These are phyloP conservation scores for Sanderia malayensis DNA, from an alignment of 30 jellyfish, hydroid and myxozoan species.

Conservation along the genomic window DNA sequence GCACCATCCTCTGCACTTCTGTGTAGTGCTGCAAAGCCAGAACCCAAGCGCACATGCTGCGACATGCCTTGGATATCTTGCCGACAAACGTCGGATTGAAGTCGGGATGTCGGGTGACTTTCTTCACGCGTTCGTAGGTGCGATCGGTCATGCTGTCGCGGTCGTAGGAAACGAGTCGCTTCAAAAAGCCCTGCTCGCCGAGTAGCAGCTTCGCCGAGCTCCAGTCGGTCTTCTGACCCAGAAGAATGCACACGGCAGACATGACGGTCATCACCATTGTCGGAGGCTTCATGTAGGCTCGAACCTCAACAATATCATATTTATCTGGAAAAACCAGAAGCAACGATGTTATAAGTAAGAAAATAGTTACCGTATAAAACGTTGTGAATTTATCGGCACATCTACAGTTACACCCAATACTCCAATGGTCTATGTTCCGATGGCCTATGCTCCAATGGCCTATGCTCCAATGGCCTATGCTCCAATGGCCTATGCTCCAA, in stretches of 20 bases:
- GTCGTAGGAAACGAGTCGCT: constrained; percentile 64
- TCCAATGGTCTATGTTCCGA: too few species aligned
- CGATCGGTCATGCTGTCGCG: constrained; percentile 70
- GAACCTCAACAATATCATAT: constrained; percentile 82
- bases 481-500: too few species aligned
- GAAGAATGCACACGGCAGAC: constrained; percentile 92
- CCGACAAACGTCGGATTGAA: constrained; percentile 90
- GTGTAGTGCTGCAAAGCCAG: constrained; percentile 87
- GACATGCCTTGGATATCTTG: constrained; percentile 85
- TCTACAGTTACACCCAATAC: too few species aligned
- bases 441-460: too few species aligned
- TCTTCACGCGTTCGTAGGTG: constrained; percentile 66
- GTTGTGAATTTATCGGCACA: too few species aligned
- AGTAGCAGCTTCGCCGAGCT: constrained; percentile 73
- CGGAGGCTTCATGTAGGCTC: constrained; percentile 90
- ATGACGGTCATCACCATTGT: constrained; percentile 91
- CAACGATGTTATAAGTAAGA: too few species aligned
- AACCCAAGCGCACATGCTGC: constrained; percentile 95
- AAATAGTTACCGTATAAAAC: too few species aligned
- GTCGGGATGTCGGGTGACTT: constrained; percentile 72
- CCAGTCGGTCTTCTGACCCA: constrained; percentile 91
- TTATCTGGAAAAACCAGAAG: too few species aligned
- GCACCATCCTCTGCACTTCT: constrained; percentile 74
- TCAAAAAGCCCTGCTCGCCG: constrained; percentile 86
- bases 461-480: too few species aligned